Evolutionary conservation across 2,888 invertebrate genomes (phyloP), one percentile per base, ranked within the genome.

Genomic region (Morpho helenor): DNA sequence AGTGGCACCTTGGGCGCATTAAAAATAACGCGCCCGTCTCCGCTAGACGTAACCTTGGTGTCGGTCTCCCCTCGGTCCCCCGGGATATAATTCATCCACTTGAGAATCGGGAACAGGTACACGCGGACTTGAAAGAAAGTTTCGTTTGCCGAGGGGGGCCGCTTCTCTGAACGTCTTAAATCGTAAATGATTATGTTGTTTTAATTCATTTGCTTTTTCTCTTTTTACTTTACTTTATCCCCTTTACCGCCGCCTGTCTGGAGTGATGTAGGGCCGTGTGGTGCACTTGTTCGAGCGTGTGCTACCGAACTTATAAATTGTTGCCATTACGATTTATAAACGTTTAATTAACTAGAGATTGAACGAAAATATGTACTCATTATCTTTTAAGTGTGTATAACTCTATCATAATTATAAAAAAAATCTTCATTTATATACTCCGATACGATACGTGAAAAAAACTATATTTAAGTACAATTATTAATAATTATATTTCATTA

Each of bases 161-260:
- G 79, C 81, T 75, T 80, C 76, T 80, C 80, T 77, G 79, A 72
- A 76, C 77, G 77, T 82, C 84, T 84, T 84, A 82, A 85, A 84
- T 83, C 85, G 81, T 87, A 85, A 87, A 87, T 84, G 82, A 88
- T 88, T 87, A 87, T 87, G 87, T 88, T 89, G 83, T 87, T 88
- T 88, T 88, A 87, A 89, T 88, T 88, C 84, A 84, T 87, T 88
- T 84, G 87, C 87, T 87, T 87, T 80, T 81, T 78, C 73, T 80
- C 71, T 77, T 74, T 82, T 85, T 8, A 55, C 49, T 83, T 83
- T 77, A 76, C 82, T 85, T 81, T 70, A 81, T 77, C 75, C 80
- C 80, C 75, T 82, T 80, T 79, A 84, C 76, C 73, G 86, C 88
- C 88, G 88, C 88, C 87, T 87, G 88, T 77, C 87, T 80, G 85